Percentiles rank a stretch among this genome's conserved stretches.
Conservation (phyloP, 2,888 invertebrate species). For the Trichopria drosophilae region DNA sequence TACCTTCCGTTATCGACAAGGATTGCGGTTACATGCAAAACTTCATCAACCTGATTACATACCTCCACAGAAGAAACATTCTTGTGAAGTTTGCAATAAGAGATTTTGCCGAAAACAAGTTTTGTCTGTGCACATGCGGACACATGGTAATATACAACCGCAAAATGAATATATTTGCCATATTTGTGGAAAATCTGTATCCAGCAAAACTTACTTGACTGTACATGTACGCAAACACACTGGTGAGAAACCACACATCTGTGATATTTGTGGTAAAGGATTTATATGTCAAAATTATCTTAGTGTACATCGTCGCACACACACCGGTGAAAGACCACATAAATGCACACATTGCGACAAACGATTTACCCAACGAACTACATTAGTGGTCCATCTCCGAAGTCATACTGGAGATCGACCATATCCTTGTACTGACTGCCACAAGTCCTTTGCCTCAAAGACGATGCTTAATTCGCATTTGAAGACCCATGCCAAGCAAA, state of each 20-base stretch:
- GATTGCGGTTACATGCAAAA: conserved; percentile 53
- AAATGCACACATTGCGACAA: conserved; percentile 55
- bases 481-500: conserved; percentile 56
- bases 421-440: conserved; percentile 53
- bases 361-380: conserved; percentile 55
- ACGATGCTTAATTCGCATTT: conserved; percentile 57
- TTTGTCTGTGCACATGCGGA: conserved; percentile 55
- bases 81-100: conserved; percentile 56
- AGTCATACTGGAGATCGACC: conserved; percentile 56
- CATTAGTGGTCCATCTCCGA: conserved; percentile 53
- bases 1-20: conserved; percentile 55
- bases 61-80: conserved; percentile 56
- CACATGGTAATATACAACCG: conserved; percentile 45
- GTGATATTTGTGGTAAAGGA: conserved; percentile 58
- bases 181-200: conserved; percentile 66
- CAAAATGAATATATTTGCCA: conserved; percentile 65
- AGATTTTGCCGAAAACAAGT: conserved; percentile 56
- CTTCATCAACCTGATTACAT: conserved; percentile 56
- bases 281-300: conserved; percentile 56
- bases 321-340: conserved; percentile 56
- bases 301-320: conserved; percentile 54
- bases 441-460: conserved; percentile 56
- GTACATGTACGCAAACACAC: conserved; percentile 67
- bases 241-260: conserved; percentile 66
- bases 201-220: conserved; percentile 65